A percentile compares a stretch with the other conserved stretches of the same genome.
Conservation (phyloP, 1,140 invertebrate genomes). For the Caerostris extrusa region DNA sequence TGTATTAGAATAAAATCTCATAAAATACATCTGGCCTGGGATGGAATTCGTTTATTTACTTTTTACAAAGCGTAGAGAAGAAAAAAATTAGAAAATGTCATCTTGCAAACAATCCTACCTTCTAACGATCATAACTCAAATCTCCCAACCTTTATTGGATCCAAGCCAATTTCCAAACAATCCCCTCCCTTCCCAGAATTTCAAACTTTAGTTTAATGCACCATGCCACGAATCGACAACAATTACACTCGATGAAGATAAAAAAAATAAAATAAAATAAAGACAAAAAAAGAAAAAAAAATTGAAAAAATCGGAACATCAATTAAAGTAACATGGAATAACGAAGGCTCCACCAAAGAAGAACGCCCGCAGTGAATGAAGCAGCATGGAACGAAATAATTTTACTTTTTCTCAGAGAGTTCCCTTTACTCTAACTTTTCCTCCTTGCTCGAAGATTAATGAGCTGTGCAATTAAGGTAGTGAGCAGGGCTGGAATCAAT, state of each 20-base stretch:
- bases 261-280: neutral
- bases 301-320: constrained; percentile 31
- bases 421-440: neutral
- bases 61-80: neutral
- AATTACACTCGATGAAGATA: neutral
- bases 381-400: constrained; percentile 50
- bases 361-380: constrained; percentile 17
- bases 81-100: constrained; percentile 17
- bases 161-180: constrained; percentile 25
- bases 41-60: constrained; percentile 30
- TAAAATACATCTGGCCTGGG: neutral
- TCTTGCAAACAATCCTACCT: constrained; percentile 47
- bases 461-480: constrained; percentile 75
- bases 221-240: constrained; percentile 9
- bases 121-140: constrained; percentile 54
- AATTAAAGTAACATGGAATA: constrained; percentile 73
- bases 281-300: constrained; percentile 27
- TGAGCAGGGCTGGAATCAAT: constrained; percentile 74
- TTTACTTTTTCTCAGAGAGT: neutral
- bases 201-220: constrained; percentile 42
- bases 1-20: neutral
- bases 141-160: constrained; percentile 23
- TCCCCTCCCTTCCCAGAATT: constrained; percentile 9
- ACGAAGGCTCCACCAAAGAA: neutral
- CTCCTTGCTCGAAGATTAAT: constrained; percentile 66